These are phyloP conservation scores for Zoanthus solanderi DNA, from an alignment of 92 coral and sea anemone genomes.

Conservation along the genomic window DNA sequence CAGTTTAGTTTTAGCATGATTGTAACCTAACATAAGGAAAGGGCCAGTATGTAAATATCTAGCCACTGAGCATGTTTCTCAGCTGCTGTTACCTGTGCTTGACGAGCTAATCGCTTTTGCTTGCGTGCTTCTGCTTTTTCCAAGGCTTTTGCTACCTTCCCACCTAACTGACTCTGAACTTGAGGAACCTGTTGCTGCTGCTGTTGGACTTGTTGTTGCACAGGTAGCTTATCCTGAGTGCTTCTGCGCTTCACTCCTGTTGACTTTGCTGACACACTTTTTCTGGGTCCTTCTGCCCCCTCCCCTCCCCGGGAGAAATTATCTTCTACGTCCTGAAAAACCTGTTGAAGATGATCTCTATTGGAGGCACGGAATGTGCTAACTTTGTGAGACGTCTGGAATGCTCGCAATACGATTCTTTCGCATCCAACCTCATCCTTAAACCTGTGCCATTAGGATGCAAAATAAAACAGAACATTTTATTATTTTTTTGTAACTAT, in stretches of 20 bases:
- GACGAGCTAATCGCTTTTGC: conserved; percentile 87
- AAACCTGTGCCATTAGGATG: conserved; percentile 63
- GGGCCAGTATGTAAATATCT: too few species aligned
- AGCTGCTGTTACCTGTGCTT: conserved; percentile 78
- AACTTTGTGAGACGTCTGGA: conserved; percentile 81
- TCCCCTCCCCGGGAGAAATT: conserved; percentile 63
- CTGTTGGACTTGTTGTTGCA: conserved; percentile 65
- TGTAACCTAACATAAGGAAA: too few species aligned
- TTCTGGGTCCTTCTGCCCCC: conserved; percentile 68
- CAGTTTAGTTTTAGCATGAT: too few species aligned
- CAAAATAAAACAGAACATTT: too few species aligned
- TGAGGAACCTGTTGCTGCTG: conserved; percentile 70
- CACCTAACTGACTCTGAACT: conserved; percentile 89
- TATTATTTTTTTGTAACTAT: too few species aligned
- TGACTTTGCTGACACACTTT: conserved; percentile 40
- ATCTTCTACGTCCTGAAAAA: conserved; percentile 78
- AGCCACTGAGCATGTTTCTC: too few species aligned
- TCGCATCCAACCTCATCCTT: conserved; percentile 96
- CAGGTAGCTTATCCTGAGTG: conserved; percentile 49
- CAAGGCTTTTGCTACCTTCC: conserved; percentile 95
- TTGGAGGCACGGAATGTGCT: conserved; percentile 89
- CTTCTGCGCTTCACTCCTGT: conserved; percentile 57
- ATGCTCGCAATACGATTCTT: conserved; percentile 88
- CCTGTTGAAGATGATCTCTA: conserved; percentile 83
- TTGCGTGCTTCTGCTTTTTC: conserved; percentile 97